Evolutionary conservation across 1,140 invertebrate species (phyloP).

Genomic region (Pseudomyrmex gracilis): DNA sequence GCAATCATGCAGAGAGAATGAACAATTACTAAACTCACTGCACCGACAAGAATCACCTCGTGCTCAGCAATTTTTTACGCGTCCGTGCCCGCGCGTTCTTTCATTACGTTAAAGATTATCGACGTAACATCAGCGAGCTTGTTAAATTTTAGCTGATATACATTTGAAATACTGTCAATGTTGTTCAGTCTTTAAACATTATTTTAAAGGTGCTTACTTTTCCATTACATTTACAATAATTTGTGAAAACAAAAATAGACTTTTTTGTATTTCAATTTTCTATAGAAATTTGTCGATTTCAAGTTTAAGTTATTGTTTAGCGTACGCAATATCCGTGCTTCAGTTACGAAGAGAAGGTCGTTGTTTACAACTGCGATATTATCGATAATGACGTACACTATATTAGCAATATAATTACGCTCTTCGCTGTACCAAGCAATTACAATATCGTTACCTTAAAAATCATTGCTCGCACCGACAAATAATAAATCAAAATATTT

Average conservation of each 20-base stretch:
- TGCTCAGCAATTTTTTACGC: constrained; percentile 48
- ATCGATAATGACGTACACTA: constrained; percentile 7
- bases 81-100: constrained; percentile 22
- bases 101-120: constrained; percentile 43
- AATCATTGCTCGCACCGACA: not conserved
- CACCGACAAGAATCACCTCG: constrained; percentile 30
- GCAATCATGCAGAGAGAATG: constrained; percentile 51
- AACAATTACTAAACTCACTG: constrained; percentile 49
- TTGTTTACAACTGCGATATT: not conserved
- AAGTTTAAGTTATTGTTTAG: not conserved
- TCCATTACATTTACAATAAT: not conserved
- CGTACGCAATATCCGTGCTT: not conserved
- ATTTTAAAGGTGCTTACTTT: constrained; percentile 10
- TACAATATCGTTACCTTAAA: not conserved
- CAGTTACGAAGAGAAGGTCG: not conserved
- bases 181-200: not conserved
- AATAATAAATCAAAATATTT: not conserved
- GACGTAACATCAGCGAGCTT: constrained; percentile 31
- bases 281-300: not conserved
- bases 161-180: constrained; percentile 30
- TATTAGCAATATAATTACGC: constrained; percentile 20
- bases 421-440: not conserved
- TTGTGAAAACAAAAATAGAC: not conserved
- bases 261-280: not conserved
- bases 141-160: constrained; percentile 54